These are phyloP conservation scores for Erpornis zantholeuca DNA, from an alignment of 2,113 vertebrate species.

Conservation along the genomic window DNA sequence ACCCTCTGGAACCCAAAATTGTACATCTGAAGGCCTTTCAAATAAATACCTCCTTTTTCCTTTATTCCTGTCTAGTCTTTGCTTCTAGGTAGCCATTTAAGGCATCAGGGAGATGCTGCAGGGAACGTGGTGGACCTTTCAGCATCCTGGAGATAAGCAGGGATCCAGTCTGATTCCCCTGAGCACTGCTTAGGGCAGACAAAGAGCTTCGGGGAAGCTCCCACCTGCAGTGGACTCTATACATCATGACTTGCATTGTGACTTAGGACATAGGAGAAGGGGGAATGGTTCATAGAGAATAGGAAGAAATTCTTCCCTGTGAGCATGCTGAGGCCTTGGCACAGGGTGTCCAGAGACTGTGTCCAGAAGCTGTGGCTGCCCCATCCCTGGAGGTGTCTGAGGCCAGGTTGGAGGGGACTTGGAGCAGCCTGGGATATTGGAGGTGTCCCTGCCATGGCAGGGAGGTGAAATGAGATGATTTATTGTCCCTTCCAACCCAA, in stretches of 20 bases:
- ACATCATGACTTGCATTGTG: background rate
- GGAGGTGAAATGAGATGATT: background rate
- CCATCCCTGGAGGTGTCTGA: background rate
- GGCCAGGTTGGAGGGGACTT: background rate
- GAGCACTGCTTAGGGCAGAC: background rate
- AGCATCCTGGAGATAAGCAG: background rate
- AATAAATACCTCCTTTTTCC: too few species aligned
- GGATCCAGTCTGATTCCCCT: background rate
- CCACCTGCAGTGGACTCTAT: background rate
- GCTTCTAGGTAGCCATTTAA: too few species aligned
- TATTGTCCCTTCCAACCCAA: background rate
- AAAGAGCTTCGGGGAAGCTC: background rate
- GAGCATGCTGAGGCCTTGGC: accelerated
- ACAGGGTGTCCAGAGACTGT: background rate
- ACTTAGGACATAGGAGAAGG: background rate
- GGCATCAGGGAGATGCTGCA: background rate
- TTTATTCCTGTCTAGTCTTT: too few species aligned
- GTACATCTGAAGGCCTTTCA: too few species aligned
- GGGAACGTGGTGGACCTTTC: background rate
- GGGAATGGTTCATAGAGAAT: background rate
- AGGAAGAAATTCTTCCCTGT: background rate
- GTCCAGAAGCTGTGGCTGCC: background rate
- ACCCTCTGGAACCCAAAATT: too few species aligned
- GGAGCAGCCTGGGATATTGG: background rate
- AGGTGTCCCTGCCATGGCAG: too few species aligned